Conservation (phyloP, 2,797 vertebrate species). For the Carcharodon carcharias region DNA sequence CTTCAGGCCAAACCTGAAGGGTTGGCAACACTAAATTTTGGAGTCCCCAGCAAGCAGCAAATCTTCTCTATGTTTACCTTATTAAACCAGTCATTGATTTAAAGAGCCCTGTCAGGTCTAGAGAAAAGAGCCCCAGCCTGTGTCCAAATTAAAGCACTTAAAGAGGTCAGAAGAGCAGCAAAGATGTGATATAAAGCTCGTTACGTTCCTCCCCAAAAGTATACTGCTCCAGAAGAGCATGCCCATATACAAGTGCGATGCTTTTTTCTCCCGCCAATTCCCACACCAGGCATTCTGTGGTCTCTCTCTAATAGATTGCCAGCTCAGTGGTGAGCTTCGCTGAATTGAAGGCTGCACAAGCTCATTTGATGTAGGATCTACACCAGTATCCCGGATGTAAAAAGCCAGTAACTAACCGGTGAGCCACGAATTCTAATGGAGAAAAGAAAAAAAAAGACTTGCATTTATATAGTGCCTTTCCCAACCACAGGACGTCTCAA, state of each 20-base stretch:
- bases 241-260: not conserved
- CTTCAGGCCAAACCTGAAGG: too few relatives aligned
- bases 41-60: not conserved
- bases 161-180: not conserved
- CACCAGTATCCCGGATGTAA: not conserved
- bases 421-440: not conserved
- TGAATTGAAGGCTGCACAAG: not conserved
- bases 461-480: not conserved
- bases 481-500: not conserved
- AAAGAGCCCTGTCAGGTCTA: not conserved
- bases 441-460: not conserved
- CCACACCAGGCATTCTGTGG: not conserved
- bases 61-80: not conserved
- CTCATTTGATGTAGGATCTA: not conserved
- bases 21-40: not conserved
- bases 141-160: not conserved
- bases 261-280: not conserved
- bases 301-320: not conserved
- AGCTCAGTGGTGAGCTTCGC: not conserved
- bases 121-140: not conserved
- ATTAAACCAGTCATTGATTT: not conserved
- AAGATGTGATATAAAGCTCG: not conserved
- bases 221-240: not conserved
- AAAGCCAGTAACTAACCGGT: not conserved
- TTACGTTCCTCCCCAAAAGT: not conserved